Conservation (phyloP, 2,113 vertebrate genomes). For the Callithrix jacchus region DNA sequence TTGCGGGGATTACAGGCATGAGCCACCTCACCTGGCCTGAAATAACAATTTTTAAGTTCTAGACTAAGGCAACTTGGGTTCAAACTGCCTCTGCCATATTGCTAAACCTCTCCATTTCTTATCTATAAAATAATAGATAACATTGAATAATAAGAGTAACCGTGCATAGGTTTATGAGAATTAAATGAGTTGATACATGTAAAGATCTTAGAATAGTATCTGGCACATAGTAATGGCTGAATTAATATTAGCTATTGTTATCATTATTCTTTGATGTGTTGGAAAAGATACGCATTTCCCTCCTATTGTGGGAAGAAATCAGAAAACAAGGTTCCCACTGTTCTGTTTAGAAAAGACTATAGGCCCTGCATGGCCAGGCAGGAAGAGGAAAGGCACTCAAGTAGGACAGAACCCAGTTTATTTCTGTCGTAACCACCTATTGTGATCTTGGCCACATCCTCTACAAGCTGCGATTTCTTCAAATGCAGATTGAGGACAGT, state of each 20-base stretch:
- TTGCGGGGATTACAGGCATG: no score
- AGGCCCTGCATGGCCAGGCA: background rate
- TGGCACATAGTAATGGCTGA: background rate
- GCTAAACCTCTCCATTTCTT: background rate
- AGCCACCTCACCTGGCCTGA: background rate
- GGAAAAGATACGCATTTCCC: background rate
- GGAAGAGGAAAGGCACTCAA: background rate
- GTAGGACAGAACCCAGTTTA: background rate
- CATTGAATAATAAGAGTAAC: background rate
- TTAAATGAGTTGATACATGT: background rate
- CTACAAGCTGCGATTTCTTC: background rate
- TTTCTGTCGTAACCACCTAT: background rate
- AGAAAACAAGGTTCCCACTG: background rate
- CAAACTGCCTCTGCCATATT: background rate
- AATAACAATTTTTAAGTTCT: conserved; percentile 29
- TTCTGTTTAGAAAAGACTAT: background rate
- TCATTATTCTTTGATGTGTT: background rate
- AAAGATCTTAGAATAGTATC: background rate
- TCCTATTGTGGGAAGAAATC: background rate
- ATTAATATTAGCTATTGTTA: background rate
- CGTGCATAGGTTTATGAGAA: background rate
- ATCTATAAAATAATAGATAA: conserved; percentile 34
- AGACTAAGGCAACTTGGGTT: background rate
- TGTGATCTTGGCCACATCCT: background rate
- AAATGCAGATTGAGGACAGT: background rate